Percentiles rank a stretch among this genome's conserved stretches.
Evolutionary conservation across 2,888 invertebrate species (phyloP).

Genomic region (Iselma pallidipennis): DNA sequence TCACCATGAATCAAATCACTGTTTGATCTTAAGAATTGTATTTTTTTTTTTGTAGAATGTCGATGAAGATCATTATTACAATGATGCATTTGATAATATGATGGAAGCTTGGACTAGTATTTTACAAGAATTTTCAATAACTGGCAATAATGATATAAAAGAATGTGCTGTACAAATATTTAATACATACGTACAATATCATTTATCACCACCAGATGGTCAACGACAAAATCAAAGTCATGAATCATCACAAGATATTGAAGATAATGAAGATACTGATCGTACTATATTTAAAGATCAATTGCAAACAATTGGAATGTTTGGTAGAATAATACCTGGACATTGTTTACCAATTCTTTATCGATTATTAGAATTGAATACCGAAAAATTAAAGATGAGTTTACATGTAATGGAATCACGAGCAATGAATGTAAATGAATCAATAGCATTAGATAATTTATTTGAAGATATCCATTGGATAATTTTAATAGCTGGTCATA

Average conservation of each 20-base stretch:
- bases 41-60: constrained; percentile 47
- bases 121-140: constrained; percentile 47
- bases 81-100: constrained; percentile 71
- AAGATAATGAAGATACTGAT: constrained; percentile 69
- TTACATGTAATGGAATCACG: constrained; percentile 51
- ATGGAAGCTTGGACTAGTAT: constrained; percentile 70
- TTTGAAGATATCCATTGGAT: constrained; percentile 94
- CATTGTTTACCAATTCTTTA: constrained; percentile 68
- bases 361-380: constrained; percentile 52
- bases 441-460: constrained; percentile 61
- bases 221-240: constrained; percentile 57
- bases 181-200: constrained; percentile 77
- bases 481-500: constrained; percentile 73
- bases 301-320: constrained; percentile 72
- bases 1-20: too few relatives aligned
- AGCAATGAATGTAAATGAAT: constrained; percentile 51
- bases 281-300: constrained; percentile 70
- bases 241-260: constrained; percentile 63
- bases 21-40: not conserved
- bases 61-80: constrained; percentile 61
- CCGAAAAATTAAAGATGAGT: constrained; percentile 45
- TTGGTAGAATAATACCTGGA: constrained; percentile 65
- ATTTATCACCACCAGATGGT: constrained; percentile 82
- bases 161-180: constrained; percentile 65
- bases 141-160: constrained; percentile 49